phyloP scores from a whole-genome alignment of 2,888 invertebrate species.

The Diadromus collaris region DNA sequence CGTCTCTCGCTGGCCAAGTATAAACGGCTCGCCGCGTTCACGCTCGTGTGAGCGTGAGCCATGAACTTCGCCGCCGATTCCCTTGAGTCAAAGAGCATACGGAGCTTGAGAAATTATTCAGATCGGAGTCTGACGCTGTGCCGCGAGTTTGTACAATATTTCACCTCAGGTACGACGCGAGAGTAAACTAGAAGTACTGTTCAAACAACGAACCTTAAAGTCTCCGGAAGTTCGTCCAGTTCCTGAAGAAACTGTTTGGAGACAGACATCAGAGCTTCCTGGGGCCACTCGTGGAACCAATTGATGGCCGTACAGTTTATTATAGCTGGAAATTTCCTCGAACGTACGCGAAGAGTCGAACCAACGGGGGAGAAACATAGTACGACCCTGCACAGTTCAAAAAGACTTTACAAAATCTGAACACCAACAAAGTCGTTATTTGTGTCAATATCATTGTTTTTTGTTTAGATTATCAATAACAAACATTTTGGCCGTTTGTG shows the following conservation, averaged over 20 bases:
- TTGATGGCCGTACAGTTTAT: constrained; percentile 97
- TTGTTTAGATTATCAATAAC: too few species aligned
- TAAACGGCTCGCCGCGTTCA: constrained; percentile 93
- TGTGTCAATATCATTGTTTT: too few species aligned
- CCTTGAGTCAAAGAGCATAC: constrained; percentile 75
- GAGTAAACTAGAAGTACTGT: neutral
- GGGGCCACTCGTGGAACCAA: constrained; percentile 99
- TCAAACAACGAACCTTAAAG: constrained; percentile 73
- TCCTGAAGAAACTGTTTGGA: constrained; percentile 93
- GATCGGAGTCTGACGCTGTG: constrained; percentile 10
- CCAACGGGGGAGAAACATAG: constrained; percentile 99
- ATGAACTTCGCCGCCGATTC: constrained; percentile 96
- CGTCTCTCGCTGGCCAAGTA: constrained; percentile 95
- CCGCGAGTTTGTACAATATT: constrained; percentile 5
- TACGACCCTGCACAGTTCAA: constrained; percentile 85
- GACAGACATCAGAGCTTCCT: constrained; percentile 97
- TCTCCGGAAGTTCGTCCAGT: constrained; percentile 89
- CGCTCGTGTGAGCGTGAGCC: constrained; percentile 97
- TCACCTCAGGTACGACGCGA: neutral
- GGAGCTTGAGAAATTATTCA: constrained; percentile 45
- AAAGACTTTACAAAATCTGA: neutral
- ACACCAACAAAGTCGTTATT: too few species aligned
- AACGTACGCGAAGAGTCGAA: constrained; percentile 93
- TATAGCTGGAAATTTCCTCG: constrained; percentile 97
- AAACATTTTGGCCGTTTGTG: neutral